These are phyloP conservation scores for Rhinolophus sinicus DNA, from an alignment of 2,113 vertebrate genomes.

Conservation along the genomic window DNA sequence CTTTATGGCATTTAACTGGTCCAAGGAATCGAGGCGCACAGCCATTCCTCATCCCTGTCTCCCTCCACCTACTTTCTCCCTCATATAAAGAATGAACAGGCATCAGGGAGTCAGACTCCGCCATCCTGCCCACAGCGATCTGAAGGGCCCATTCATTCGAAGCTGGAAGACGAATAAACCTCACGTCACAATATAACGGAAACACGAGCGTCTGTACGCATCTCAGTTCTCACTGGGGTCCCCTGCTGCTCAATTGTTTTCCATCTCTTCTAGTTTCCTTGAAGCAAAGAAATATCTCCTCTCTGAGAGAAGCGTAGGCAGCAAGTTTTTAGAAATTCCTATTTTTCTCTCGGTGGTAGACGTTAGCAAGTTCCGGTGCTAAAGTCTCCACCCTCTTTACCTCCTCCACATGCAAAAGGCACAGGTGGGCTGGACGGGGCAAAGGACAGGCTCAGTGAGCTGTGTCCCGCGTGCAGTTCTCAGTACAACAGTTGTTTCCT, in stretches of 20 bases:
- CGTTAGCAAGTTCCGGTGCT: neutral
- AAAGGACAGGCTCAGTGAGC: accelerated
- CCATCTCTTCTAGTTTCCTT: neutral
- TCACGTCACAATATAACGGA: neutral
- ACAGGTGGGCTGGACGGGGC: accelerated
- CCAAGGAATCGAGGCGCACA: conserved; percentile 52
- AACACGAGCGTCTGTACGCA: neutral
- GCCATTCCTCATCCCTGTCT: conserved; percentile 10
- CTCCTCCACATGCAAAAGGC: neutral
- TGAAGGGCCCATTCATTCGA: conserved; percentile 31
- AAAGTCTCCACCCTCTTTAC: neutral
- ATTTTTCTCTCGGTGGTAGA: neutral
- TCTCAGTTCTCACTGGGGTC: neutral
- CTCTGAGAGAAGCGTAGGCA: neutral
- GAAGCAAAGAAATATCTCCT: neutral
- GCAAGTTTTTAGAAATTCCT: neutral
- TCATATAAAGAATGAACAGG: neutral
- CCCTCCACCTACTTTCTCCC: neutral
- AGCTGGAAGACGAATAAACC: neutral
- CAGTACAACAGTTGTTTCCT: neutral
- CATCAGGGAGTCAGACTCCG: neutral
- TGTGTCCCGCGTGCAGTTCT: accelerated
- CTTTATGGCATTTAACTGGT: conserved; percentile 42
- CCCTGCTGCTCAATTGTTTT: neutral
- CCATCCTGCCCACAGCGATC: neutral